A percentile compares a stretch with the other conserved stretches of the same genome.
Conservation (phyloP, 2,113 vertebrate species). For the Callipepla californica region DNA sequence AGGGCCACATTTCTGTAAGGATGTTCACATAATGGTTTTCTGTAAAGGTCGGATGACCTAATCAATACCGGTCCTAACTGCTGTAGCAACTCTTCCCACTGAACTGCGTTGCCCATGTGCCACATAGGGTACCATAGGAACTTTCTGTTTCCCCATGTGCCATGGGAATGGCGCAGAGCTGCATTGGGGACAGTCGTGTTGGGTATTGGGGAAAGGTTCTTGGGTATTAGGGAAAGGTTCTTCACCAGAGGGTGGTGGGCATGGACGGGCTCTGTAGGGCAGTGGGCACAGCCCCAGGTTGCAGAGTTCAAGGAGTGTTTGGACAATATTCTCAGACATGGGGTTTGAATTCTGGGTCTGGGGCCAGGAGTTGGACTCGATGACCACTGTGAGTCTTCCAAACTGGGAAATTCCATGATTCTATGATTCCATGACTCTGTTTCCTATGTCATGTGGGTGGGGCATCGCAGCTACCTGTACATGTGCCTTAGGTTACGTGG, state of each 20-base stretch:
- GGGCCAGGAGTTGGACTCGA: not conserved
- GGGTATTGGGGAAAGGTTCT: not conserved
- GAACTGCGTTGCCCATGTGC: too few relatives aligned
- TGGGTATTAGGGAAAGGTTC: not conserved
- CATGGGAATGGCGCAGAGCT: not conserved
- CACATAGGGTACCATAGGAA: not conserved
- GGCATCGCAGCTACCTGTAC: not conserved
- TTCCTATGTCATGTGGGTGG: not conserved
- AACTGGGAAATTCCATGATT: not conserved
- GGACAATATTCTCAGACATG: not conserved
- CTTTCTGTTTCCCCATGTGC: not conserved
- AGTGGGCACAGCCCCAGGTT: not conserved
- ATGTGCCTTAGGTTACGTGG: not conserved
- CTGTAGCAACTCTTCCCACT: not conserved
- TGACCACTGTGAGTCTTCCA: not conserved
- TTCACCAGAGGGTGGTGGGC: not conserved
- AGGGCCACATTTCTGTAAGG: not conserved
- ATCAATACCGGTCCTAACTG: not conserved
- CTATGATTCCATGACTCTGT: not conserved
- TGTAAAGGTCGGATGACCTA: not conserved
- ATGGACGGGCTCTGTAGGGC: not conserved
- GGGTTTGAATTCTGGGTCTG: not conserved
- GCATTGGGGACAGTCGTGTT: not conserved
- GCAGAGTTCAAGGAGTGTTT: not conserved
- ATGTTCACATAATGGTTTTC: not conserved